Base-by-base conservation (phyloP, 2,113 vertebrate genomes). In the Myotis yumanensis region DNA sequence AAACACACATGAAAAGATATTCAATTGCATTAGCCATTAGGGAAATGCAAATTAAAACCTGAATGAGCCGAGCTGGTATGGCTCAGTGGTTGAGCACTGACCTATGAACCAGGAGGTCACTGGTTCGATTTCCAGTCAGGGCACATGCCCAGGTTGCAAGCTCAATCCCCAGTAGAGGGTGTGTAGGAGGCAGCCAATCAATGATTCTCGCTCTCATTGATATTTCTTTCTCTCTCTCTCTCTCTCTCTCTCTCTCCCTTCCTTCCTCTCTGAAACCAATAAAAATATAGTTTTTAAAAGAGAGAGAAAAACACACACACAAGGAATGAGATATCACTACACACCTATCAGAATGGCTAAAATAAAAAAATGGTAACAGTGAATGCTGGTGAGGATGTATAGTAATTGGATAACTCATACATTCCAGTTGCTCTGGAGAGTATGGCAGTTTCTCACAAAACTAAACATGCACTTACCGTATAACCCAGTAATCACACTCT, bases 21-120 rank as follows among this genome's bases (percentile, higher is more conserved):
- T 85, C 59, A 68, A 35, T 7, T 35, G 46, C 72, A 54, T 86
- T 77, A 86, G 20, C 48, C 59, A 62, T 66, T 37, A 69, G 30
- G 35, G 37, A 86, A 77, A 68, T 92, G 37, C 22, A 83, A 91
- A 83, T 54, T 91, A 73, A 91, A 82, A 91, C 10, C 77, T 62
- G 37, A 83, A 62, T 59, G 64, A 91, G 20, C 14, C 48, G 3
- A 51, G 48, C 14, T 51, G 14, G 48, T 51, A 51, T 51, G 3
- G 12, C 48, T 51, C 48, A 51, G 48, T 51, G 48, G 48, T 51
- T 51, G 48, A 51, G 14, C 12, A 51, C 14, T 51, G 48, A 51
- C 48, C 48, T 51, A 51, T 51, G 14, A 51, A 15, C 48, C 48
- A 51, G 48, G 48, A 51, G 14, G 14, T 51, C 14, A 51, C 48